Base-by-base conservation (phyloP, 2,797 vertebrate genomes). In the Percopsis omiscomaycus region DNA sequence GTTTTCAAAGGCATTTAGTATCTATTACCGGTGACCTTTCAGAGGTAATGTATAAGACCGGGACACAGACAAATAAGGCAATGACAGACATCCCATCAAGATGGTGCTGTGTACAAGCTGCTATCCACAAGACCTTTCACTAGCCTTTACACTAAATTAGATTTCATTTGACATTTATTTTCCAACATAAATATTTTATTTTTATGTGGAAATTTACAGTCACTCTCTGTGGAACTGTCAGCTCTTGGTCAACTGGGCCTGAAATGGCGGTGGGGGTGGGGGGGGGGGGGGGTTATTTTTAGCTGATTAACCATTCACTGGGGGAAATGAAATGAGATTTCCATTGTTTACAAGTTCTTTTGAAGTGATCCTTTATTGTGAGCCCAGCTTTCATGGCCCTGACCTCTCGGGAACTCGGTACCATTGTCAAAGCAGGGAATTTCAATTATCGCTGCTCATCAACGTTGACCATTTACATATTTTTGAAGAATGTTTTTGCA, bases 321-420 rank as follows among this genome's bases (percentile, higher is more conserved):
- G 58, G 74, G 84, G 85, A 84, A 89, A 88, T 90, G 84, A 91
- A 91, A 89, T 69, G 81, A 73, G 77, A 78, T 75, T 37, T 66
- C 87, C 79, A 92, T 93, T 93, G 92, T 93, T 90, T 89, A 77
- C 84, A 62, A 87, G 86, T 84, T 84, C 92, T 90, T 92, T 93
- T 94, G 92, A 94, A 91, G 90, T 90, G 90, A 89, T 88, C 85
- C 86, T 85, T 90, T 82, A 90, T 89, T 90, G 84, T 89, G 80
- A 79, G 78, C 76, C 79, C 1, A 71, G 79, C 88, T 93, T 92
- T 91, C 87, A 90, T 82, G 81, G 84, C 64, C 67, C 59, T 70
- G 74, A 81, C 78, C 84, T 81, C 80, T 84, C 77, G 63, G 81
- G 86, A 82, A 68, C 76, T 63, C 55, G 64, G 61, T 66, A 75